Evolutionary conservation across 2,888 invertebrate species (phyloP), one percentile per base, ranked within the genome.

Genomic region (Odontocerum albicorne): DNA sequence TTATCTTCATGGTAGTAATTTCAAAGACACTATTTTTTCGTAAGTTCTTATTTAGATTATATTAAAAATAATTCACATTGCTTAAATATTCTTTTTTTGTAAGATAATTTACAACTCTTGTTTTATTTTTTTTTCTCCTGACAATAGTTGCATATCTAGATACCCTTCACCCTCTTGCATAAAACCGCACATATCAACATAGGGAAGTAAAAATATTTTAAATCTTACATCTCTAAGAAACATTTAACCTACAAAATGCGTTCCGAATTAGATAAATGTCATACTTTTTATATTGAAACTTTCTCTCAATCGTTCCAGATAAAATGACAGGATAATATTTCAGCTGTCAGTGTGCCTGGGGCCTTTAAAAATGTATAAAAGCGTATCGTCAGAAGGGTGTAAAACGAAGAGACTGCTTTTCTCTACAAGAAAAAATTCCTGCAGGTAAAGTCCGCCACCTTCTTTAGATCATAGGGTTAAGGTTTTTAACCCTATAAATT

Each of bases 291-390:
- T 13, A 38, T 38, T 38, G 38, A 17, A 38, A n/a, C n/a, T n/a
- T n/a, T n/a, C n/a, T n/a, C n/a, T n/a, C n/a, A n/a, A n/a, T n/a
- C n/a, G n/a, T n/a, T 17, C 15, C 16, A 46, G 46, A 32, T 35
- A 32, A 43, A 55, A 45, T 53, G 59, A 59, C 59, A 49, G 52
- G 20, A 46, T 35, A 56, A 59, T 59, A 59, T 59, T 59, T 59
- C 46, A 45, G 45, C 55, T 55, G 59, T 59, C 59, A 44, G 55
- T 47, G 40, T 44, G 16, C 33, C 35, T 16, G 12, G n/a, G 43
- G 40, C 50, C 51, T 57, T 60, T 60, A 60, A 60, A 60, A 60
- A 60, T 60, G 57, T 47, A 60, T 51, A 51, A 60, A 60, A 57
- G 60, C 55, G 49, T 49, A 40, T 33, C 50, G 32, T 31, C 13